Evolutionary conservation across 2,888 invertebrate genomes (phyloP).

Genomic region (Ceriagrion tenellum): DNA sequence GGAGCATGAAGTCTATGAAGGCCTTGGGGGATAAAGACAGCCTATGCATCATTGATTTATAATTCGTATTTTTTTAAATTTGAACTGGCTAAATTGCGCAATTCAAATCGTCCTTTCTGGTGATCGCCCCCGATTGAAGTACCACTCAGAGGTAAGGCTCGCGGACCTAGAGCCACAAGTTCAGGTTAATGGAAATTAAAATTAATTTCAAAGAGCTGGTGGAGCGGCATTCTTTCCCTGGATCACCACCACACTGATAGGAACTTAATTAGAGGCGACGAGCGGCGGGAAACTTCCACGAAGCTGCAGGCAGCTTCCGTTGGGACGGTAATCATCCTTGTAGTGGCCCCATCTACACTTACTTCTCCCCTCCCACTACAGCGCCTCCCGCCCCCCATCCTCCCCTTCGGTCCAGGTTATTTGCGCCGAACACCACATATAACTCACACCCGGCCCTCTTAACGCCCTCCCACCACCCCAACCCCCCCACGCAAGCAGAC

Average conservation of each 20-base stretch:
- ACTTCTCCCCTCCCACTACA: not conserved
- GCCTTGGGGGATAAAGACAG: too few relatives aligned
- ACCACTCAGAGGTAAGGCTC: too few relatives aligned
- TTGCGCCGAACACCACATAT: not conserved
- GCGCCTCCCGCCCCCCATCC: not conserved
- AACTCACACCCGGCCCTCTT: not conserved
- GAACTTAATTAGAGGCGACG: not conserved
- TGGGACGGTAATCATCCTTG: not conserved
- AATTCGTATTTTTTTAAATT: too few relatives aligned
- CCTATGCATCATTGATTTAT: too few relatives aligned
- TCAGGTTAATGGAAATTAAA: not conserved
- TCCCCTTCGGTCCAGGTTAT: not conserved
- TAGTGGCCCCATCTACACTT: not conserved
- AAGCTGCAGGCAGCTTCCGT: not conserved
- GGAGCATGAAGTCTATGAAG: too few relatives aligned
- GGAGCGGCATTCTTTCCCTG: not conserved
- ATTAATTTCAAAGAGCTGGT: not conserved
- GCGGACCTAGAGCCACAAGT: not conserved
- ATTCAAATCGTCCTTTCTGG: too few relatives aligned
- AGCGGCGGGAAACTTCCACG: not conserved
- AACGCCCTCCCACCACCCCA: not conserved
- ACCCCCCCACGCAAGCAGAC: not conserved
- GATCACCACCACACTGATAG: not conserved
- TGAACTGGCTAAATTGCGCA: too few relatives aligned
- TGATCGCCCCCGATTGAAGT: too few relatives aligned